These are phyloP conservation scores for Entomyzon cyanotis DNA, from an alignment of 2,113 vertebrate genomes.

Conservation along the genomic window DNA sequence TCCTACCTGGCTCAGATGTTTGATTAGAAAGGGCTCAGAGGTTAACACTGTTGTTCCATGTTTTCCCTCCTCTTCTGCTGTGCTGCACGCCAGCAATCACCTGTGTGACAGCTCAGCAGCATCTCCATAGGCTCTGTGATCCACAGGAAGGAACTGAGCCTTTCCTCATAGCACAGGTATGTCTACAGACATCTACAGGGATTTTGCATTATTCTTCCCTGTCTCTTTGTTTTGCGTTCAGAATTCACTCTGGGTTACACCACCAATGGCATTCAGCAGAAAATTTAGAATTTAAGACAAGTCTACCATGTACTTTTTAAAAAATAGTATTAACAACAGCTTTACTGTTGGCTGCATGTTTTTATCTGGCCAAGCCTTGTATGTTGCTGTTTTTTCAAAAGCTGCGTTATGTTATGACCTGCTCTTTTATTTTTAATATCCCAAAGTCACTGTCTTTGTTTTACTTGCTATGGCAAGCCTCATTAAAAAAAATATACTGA, in stretches of 20 bases:
- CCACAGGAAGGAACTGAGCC: neutral
- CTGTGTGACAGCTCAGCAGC: neutral
- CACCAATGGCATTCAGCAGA: neutral
- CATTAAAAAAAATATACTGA: constrained; percentile 28
- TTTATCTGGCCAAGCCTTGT: neutral
- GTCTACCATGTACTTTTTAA: neutral
- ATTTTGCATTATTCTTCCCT: neutral
- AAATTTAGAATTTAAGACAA: neutral
- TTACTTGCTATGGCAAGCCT: neutral
- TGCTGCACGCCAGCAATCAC: neutral
- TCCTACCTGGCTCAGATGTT: neutral
- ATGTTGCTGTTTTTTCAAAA: neutral
- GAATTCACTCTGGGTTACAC: neutral
- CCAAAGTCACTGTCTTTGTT: neutral
- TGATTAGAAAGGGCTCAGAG: neutral
- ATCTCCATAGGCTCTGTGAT: rapidly evolving
- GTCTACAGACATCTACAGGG: rapidly evolving
- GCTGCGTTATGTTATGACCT: neutral
- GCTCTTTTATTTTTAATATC: neutral
- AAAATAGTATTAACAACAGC: neutral
- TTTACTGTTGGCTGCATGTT: neutral
- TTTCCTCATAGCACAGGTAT: neutral
- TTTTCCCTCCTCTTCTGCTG: neutral
- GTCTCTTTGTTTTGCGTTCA: neutral
- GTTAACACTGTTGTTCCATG: neutral